Evolutionary conservation across 2,888 invertebrate genomes (phyloP).

Genomic region (Hirtodrosophila duncani): DNA sequence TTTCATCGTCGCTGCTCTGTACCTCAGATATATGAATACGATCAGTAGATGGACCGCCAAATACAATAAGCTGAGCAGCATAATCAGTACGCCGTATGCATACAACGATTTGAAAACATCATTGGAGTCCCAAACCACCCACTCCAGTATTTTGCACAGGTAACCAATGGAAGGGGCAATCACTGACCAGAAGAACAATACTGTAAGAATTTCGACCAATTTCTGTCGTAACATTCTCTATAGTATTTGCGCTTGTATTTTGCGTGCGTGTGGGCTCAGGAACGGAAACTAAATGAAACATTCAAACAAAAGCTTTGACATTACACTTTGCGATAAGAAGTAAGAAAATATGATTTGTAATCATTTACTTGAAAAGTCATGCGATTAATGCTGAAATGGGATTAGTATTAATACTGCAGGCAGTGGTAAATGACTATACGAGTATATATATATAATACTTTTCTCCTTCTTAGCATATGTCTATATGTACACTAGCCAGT

Average conservation of each 20-base stretch:
- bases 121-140: background rate
- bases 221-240: constrained; percentile 21
- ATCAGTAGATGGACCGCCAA: constrained; percentile 18
- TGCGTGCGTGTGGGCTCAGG: background rate
- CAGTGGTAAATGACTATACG: too few relatives aligned
- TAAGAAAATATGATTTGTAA: too few relatives aligned
- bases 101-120: background rate
- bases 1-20: background rate
- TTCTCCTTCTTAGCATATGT: too few relatives aligned
- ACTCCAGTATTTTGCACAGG: background rate
- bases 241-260: background rate
- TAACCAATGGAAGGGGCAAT: background rate
- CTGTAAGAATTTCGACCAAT: constrained; percentile 17
- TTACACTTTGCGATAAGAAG: too few relatives aligned
- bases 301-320: too few relatives aligned
- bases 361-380: too few relatives aligned
- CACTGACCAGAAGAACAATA: constrained; percentile 15
- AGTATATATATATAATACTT: too few relatives aligned
- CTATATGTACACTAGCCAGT: too few relatives aligned
- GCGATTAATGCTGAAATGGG: too few relatives aligned
- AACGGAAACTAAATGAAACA: too few relatives aligned
- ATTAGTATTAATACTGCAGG: too few relatives aligned
- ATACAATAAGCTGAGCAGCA: constrained; percentile 10
- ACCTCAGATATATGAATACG: constrained; percentile 1
- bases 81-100: background rate